Conservation (phyloP, 2,113 vertebrate species). For the Leptobrachium leishanense region DNA sequence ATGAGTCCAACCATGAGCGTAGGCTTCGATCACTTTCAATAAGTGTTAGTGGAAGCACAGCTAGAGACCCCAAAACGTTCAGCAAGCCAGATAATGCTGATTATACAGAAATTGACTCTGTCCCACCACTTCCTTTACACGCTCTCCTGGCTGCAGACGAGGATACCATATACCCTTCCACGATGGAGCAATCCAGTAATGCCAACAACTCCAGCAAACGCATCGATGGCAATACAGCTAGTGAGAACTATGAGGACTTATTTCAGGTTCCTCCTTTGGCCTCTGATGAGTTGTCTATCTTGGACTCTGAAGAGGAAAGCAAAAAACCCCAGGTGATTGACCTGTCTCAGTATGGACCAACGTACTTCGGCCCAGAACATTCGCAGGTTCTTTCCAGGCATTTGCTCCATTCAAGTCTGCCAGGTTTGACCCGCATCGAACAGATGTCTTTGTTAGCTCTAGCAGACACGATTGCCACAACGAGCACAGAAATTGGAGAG, state of each 20-base stretch:
- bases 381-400: constrained; percentile 91
- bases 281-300: constrained; percentile 67
- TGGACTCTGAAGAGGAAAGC: constrained; percentile 80
- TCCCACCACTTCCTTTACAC: constrained; percentile 92
- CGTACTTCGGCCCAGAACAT: constrained; percentile 92
- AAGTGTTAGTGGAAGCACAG: constrained; percentile 89
- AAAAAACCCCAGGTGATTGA: constrained; percentile 81
- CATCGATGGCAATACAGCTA: constrained; percentile 64
- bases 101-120: constrained; percentile 92
- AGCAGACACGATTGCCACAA: constrained; percentile 93
- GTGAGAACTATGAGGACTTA: constrained; percentile 86
- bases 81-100: constrained; percentile 81
- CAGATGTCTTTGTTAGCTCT: constrained; percentile 97
- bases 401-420: constrained; percentile 91
- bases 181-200: constrained; percentile 72
- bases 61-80: constrained; percentile 85
- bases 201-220: constrained; percentile 69
- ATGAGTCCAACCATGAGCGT: constrained; percentile 72
- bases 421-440: constrained; percentile 91
- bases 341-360: constrained; percentile 89
- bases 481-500: constrained; percentile 90
- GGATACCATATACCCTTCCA: constrained; percentile 69
- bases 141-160: constrained; percentile 91
- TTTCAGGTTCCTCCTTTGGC: constrained; percentile 71
- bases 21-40: constrained; percentile 87